Evolutionary conservation across 2,797 vertebrate genomes (phyloP).

Genomic region (Luscinia luscinia): DNA sequence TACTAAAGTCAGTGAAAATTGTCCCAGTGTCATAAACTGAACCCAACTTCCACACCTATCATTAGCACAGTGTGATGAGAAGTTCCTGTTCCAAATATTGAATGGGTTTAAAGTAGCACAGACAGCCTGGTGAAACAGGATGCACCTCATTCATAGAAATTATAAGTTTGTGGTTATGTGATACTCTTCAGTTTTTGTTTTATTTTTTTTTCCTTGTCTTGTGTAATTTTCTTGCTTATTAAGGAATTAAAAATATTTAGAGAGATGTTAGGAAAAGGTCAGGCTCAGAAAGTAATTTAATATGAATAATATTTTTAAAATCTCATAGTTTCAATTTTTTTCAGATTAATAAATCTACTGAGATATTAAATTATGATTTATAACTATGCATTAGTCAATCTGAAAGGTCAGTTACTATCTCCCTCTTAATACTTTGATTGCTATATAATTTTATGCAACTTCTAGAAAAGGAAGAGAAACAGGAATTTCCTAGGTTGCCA

Average conservation of each 20-base stretch:
- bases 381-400: constrained; percentile 51
- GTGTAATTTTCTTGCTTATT: background rate
- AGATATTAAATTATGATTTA: constrained; percentile 73
- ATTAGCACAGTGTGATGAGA: background rate
- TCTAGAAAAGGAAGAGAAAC: constrained; percentile 42
- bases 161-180: background rate
- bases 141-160: background rate
- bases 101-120: background rate
- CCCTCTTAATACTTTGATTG: constrained; percentile 56
- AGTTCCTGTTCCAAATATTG: background rate
- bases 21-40: background rate
- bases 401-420: constrained; percentile 73
- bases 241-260: background rate
- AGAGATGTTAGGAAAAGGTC: constrained; percentile 1
- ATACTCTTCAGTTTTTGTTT: background rate
- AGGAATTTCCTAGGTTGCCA: constrained; percentile 33
- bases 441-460: constrained; percentile 60
- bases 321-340: constrained; percentile 45
- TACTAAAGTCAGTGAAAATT: background rate
- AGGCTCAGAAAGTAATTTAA: constrained; percentile 58
- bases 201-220: background rate
- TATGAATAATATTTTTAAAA: constrained; percentile 70
- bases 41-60: background rate
- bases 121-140: background rate
- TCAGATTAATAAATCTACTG: constrained; percentile 66